phyloP scores from a whole-genome alignment of 2,888 invertebrate species.

The Abrostola tripartita region DNA sequence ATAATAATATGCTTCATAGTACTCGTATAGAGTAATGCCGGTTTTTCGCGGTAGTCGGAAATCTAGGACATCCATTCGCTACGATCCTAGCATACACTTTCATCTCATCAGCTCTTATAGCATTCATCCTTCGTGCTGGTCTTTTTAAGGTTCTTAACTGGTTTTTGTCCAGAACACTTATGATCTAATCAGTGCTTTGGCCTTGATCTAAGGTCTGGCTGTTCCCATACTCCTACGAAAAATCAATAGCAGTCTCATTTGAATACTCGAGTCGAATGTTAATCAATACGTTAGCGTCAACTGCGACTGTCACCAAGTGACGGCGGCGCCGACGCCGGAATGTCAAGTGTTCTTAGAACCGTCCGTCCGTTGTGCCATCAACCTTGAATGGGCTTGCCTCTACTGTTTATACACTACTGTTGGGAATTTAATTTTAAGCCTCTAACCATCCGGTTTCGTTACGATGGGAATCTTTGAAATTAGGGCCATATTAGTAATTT shows the following conservation, averaged over 20 bases:
- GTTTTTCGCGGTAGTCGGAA: too few species aligned
- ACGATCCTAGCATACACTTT: too few species aligned
- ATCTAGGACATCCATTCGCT: too few species aligned
- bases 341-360: conserved; percentile 43
- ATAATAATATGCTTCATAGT: too few species aligned
- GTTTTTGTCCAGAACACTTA: too few species aligned
- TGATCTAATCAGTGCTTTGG: not conserved
- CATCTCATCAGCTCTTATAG: too few species aligned
- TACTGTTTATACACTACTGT: conserved; percentile 19
- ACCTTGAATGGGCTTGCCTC: conserved; percentile 19
- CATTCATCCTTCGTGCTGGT: too few species aligned
- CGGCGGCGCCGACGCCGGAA: conserved; percentile 32
- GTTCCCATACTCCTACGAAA: conserved; percentile 12
- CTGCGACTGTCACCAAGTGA: conserved; percentile 30
- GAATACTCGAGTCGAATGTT: conserved; percentile 32
- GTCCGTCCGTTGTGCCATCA: conserved; percentile 12
- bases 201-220: not conserved
- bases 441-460: not conserved
- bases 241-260: conserved; percentile 33
- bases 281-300: conserved; percentile 52
- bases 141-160: too few species aligned
- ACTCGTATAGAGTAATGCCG: too few species aligned
- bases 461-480: not conserved
- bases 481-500: too few species aligned
- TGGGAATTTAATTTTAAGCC: not conserved